phyloP scores from a whole-genome alignment of 2,113 vertebrate species.

The Phainopepla nitens region DNA sequence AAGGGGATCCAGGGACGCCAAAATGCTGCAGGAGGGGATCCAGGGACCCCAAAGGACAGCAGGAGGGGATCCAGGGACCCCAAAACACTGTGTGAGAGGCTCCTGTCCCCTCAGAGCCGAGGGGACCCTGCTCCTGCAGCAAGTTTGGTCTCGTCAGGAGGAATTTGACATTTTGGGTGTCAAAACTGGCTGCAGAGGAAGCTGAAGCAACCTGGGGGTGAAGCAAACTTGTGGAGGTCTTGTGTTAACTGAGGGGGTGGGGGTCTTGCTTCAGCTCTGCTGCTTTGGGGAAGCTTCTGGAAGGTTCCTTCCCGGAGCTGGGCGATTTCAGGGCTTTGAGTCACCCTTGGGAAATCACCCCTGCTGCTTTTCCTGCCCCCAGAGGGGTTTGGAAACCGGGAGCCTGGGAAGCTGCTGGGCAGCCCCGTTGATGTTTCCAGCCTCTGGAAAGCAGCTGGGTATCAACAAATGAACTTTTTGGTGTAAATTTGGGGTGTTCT shows the following conservation, averaged over 20 bases:
- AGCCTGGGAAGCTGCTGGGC: background rate
- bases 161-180: background rate
- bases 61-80: too few relatives aligned
- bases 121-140: rapidly evolving
- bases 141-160: background rate
- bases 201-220: constrained; percentile 7
- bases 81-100: too few relatives aligned
- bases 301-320: background rate
- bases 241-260: background rate
- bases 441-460: background rate
- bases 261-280: background rate
- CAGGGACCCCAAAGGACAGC: too few relatives aligned
- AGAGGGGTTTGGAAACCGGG: background rate
- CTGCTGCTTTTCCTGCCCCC: background rate
- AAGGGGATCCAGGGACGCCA: too few relatives aligned
- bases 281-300: background rate
- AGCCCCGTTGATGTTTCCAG: rapidly evolving
- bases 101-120: too few relatives aligned
- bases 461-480: rapidly evolving
- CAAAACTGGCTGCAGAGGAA: background rate
- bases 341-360: constrained; percentile 14
- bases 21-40: too few relatives aligned
- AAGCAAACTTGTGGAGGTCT: background rate
- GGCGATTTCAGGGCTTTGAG: background rate
- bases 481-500: rapidly evolving